These are phyloP conservation scores for Vollenhovia emeryi DNA, from an alignment of 1,140 invertebrate genomes.

Conservation along the genomic window DNA sequence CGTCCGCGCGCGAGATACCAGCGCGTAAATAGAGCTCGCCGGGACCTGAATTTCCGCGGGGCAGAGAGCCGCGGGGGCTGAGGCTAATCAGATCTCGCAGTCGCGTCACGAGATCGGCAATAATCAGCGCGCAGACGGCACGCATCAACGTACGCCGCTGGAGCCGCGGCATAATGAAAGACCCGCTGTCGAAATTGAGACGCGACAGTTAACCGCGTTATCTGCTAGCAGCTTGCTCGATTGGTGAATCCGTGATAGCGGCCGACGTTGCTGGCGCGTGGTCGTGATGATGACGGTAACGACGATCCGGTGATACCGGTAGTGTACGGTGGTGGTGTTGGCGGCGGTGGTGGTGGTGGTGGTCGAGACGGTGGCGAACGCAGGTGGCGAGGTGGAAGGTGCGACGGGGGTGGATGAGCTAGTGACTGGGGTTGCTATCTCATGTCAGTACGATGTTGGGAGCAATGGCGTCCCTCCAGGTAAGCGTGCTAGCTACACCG, in stretches of 20 bases:
- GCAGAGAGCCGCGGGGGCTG: too few relatives aligned
- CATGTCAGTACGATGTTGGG: slow-evolving; percentile 72
- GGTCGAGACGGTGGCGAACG: slow-evolving; percentile 21
- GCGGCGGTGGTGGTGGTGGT: slow-evolving; percentile 21
- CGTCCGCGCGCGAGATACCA: background rate
- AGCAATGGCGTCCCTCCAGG: slow-evolving; percentile 67
- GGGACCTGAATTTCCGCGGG: background rate
- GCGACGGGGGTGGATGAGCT: slow-evolving; percentile 57
- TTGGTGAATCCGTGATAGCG: slow-evolving; percentile 56
- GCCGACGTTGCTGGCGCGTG: background rate
- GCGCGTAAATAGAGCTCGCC: background rate
- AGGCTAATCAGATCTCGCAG: background rate
- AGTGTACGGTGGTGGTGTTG: slow-evolving; percentile 14
- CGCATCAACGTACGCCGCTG: slow-evolving; percentile 6
- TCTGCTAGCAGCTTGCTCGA: slow-evolving; percentile 64
- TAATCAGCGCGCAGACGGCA: slow-evolving; percentile 14
- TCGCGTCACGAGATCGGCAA: background rate
- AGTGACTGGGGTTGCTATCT: slow-evolving; percentile 71
- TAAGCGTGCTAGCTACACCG: slow-evolving; percentile 68
- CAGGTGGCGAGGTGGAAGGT: slow-evolving; percentile 20
- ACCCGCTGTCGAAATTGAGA: slow-evolving; percentile 64
- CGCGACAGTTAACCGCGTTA: slow-evolving; percentile 71
- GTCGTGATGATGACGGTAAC: slow-evolving; percentile 51
- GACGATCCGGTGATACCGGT: slow-evolving; percentile 46
- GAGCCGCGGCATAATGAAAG: slow-evolving; percentile 16